Conservation (phyloP, 2,888 invertebrate genomes). For the Drosophila neoperkinsi region DNA sequence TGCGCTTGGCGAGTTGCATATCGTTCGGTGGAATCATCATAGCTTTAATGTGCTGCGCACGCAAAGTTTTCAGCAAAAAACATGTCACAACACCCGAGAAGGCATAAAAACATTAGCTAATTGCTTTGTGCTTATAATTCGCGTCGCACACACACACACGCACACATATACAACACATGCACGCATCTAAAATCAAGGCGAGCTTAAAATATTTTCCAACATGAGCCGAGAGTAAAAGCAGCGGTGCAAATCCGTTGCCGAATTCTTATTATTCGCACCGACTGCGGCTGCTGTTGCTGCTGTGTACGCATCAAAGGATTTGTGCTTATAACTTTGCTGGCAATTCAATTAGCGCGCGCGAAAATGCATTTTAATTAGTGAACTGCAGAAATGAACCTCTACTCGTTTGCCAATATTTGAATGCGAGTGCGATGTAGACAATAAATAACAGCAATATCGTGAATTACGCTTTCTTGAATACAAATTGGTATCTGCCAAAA, state of each 20-base stretch:
- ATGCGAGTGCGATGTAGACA: neutral
- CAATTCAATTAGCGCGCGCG: conserved; percentile 40
- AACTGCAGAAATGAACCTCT: neutral
- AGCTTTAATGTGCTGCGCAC: conserved; percentile 32
- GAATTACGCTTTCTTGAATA: neutral
- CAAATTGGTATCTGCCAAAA: neutral
- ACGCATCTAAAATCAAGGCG: neutral
- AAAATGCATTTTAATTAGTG: conserved; percentile 21
- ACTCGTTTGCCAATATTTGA: neutral
- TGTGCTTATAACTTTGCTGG: neutral
- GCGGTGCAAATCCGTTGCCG: conserved; percentile 1
- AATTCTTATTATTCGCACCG: conserved; percentile 11
- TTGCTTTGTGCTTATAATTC: conserved; percentile 32
- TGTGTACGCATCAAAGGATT: conserved; percentile 2
- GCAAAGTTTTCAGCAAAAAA: conserved; percentile 28
- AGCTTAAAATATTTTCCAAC: conserved; percentile 10
- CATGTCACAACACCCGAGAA: conserved; percentile 21
- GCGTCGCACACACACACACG: conserved; percentile 3
- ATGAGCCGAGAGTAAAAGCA: conserved; percentile 1
- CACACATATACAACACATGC: conserved; percentile 1
- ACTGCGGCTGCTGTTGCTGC: conserved; percentile 7
- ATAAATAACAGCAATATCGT: neutral
- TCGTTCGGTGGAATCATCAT: conserved; percentile 11
- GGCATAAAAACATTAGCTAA: conserved; percentile 54
- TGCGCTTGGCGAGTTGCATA: conserved; percentile 23